Base-by-base conservation (phyloP, 2,888 invertebrate genomes). In the Ornithoptera alexandrae region DNA sequence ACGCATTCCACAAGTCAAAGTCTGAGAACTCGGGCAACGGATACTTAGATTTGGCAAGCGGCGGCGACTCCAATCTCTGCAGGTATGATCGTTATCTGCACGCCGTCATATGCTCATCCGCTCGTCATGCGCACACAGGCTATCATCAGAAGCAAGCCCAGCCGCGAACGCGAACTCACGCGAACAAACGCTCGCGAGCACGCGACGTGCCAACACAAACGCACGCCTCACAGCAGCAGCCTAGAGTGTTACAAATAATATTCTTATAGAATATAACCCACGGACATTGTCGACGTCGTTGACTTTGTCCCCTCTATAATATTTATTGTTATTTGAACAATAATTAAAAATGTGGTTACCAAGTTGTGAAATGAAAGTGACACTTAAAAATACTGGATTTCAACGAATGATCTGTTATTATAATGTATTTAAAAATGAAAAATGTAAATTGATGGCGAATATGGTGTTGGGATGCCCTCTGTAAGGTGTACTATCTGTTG, bases 21-120 rank as follows among this genome's bases (percentile, higher is more conserved):
- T 77, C 81, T 0, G 93, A 93, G n/a, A 83, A 84, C 70, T 78
- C 82, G 56, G 87, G 82, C 74, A 93, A 94, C 73, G 94, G 94
- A 78, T 94, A 94, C 78, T 87, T 94, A 74, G 94, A 94, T 81
- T 81, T 94, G 81, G 94, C 94, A 73, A 92, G 93, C 79, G 94
- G 93, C 71, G 94, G 94, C 18, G 93, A 94, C 71, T 94, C 94
- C 10, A 85, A 94, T 78, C 77, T 93, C 74, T 92, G 92, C 73
- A 78, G 92, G 70, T 94, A 94, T 79, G 94, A 94, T 79, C 92
- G 94, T 70, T 94, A 94, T 81, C 82, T 94, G 69, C 94, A 94
- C 79, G 94, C 94, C 61, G 94, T 94, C 62, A 94, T 94, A 73
- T 94, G 94, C 78, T 92, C 93, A 24, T 92, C 93, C 1, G 88